A percentile compares a stretch with the other conserved stretches of the same genome.
Evolutionary conservation across 2,888 invertebrate species (phyloP).

Genomic region (Cepaea hortensis): DNA sequence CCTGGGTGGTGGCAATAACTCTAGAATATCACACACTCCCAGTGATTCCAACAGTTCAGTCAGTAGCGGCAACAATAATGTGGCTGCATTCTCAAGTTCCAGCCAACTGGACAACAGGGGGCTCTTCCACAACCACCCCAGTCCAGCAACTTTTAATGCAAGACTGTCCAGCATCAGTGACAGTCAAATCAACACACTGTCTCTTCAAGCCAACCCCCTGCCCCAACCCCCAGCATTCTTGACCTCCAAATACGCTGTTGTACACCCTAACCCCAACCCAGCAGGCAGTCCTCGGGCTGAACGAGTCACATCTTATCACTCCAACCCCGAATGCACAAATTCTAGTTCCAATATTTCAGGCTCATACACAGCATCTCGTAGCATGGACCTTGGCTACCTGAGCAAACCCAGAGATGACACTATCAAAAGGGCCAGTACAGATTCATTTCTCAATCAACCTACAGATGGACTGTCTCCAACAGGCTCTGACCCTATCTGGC

Average conservation of each 20-base stretch:
- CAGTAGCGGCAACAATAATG: conserved; percentile 66
- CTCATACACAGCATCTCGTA: conserved; percentile 63
- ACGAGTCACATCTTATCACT: conserved; percentile 25
- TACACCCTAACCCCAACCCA: conserved; percentile 42
- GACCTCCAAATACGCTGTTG: conserved; percentile 22
- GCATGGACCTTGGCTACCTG: conserved; percentile 64
- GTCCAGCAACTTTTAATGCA: conserved; percentile 40
- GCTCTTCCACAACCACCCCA: conserved; percentile 49
- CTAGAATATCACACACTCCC: conserved; percentile 37
- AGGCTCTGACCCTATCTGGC: conserved; percentile 18
- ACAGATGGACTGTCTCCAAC: conserved; percentile 32
- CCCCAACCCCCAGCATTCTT: conserved; percentile 25
- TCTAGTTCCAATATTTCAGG: conserved; percentile 17
- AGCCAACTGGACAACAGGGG: conserved; percentile 55
- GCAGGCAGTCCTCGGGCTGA: conserved; percentile 49
- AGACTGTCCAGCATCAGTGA: conserved; percentile 55
- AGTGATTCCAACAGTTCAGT: conserved; percentile 60
- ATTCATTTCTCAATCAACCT: conserved; percentile 54
- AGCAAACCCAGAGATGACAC: conserved; percentile 58
- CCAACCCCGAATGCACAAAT: conserved; percentile 41
- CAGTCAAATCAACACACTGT: conserved; percentile 41
- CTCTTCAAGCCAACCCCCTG: conserved; percentile 37
- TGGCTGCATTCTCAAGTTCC: conserved; percentile 60
- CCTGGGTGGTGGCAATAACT: conserved; percentile 24
- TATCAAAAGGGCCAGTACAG: conserved; percentile 64